phyloP scores from a whole-genome alignment of 2,113 vertebrate genomes.

The Eclectus roratus region DNA sequence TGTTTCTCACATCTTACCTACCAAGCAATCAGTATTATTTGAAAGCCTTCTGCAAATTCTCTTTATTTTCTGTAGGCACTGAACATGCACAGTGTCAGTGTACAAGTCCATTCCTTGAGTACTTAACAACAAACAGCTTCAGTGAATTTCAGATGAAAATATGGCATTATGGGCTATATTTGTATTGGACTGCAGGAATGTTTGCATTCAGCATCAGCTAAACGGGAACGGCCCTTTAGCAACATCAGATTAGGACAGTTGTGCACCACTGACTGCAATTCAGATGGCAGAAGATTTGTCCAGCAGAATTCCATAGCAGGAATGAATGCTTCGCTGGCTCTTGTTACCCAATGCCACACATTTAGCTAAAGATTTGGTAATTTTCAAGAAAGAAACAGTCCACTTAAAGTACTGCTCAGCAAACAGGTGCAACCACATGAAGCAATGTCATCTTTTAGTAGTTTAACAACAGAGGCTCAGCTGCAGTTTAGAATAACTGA shows the following conservation, averaged over 20 bases:
- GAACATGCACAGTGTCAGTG: neutral
- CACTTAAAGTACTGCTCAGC: neutral
- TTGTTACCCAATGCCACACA: neutral
- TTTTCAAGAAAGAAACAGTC: neutral
- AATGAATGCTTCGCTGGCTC: neutral
- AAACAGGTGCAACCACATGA: neutral
- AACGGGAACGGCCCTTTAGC: conserved; percentile 30
- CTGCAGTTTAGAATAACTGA: neutral
- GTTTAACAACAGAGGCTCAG: neutral
- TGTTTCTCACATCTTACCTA: neutral
- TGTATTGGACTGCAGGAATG: conserved; percentile 18
- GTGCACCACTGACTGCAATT: neutral
- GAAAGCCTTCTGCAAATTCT: neutral
- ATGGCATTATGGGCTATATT: neutral
- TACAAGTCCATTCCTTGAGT: neutral
- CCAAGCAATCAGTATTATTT: neutral
- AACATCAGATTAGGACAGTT: conserved; percentile 16
- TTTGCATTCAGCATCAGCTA: conserved; percentile 47
- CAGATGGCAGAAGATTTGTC: conserved; percentile 21
- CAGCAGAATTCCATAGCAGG: neutral
- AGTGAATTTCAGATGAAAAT: conserved; percentile 24
- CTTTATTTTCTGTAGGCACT: neutral
- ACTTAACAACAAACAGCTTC: neutral
- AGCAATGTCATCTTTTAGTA: neutral
- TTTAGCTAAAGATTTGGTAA: neutral